These are phyloP conservation scores for Crepidodera aurea DNA, from an alignment of 2,888 invertebrate species.

Conservation along the genomic window DNA sequence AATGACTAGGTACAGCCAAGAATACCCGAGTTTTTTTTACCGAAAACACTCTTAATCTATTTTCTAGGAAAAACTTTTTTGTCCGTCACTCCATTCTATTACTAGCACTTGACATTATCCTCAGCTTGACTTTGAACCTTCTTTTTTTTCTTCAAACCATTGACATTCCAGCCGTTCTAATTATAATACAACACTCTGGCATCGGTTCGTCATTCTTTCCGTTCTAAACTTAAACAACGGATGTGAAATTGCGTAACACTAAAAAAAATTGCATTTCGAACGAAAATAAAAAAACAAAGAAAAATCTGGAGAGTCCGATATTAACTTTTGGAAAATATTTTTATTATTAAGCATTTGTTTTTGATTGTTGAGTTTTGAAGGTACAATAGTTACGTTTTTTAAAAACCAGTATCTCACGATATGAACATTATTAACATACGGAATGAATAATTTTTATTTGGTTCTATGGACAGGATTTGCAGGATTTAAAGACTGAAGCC, in stretches of 20 bases:
- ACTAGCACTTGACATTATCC: conserved; percentile 27
- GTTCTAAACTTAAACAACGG: conserved; percentile 30
- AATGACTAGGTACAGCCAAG: too few relatives aligned
- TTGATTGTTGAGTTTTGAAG: too few relatives aligned
- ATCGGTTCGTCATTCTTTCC: conserved; percentile 33
- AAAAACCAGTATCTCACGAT: too few relatives aligned
- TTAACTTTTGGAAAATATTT: too few relatives aligned
- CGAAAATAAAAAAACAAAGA: neutral
- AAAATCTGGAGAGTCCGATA: too few relatives aligned
- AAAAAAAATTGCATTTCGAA: conserved; percentile 24
- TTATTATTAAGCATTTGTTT: too few relatives aligned
- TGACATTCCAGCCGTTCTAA: conserved; percentile 32
- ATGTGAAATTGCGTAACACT: conserved; percentile 30
- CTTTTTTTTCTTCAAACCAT: conserved; percentile 26
- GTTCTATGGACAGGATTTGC: too few relatives aligned
- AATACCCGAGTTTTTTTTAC: neutral
- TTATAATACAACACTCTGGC: conserved; percentile 31
- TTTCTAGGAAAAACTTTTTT: conserved; percentile 20
- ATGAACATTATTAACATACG: too few relatives aligned
- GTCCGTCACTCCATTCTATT: conserved; percentile 16
- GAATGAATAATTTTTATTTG: too few relatives aligned
- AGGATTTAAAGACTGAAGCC: too few relatives aligned
- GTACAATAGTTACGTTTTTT: too few relatives aligned
- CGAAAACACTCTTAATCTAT: conserved; percentile 11
- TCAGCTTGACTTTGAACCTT: conserved; percentile 31